phyloP scores from a whole-genome alignment of 2,113 vertebrate species.

The Sinocyclocheilus grahami region DNA sequence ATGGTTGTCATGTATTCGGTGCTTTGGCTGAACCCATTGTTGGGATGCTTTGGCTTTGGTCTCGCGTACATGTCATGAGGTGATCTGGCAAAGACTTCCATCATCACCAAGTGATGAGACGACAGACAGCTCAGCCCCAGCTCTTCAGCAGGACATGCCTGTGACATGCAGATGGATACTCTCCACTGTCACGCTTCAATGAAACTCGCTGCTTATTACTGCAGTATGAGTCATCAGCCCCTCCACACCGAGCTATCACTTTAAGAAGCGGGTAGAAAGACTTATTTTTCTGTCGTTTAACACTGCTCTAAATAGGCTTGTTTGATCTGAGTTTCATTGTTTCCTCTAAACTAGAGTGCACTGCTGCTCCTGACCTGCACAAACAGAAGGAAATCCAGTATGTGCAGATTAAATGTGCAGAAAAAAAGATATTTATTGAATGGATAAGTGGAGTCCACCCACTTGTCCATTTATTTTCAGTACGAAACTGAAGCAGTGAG shows the following conservation, averaged over 20 bases:
- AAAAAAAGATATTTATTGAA: not conserved
- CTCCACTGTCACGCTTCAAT: conserved; percentile 45
- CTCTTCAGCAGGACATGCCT: conserved; percentile 52
- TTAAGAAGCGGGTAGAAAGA: not conserved
- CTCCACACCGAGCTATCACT: conserved; percentile 14
- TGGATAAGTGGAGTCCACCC: not conserved
- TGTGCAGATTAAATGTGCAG: not conserved
- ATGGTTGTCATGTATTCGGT: conserved; percentile 63
- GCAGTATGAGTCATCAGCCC: conserved; percentile 55
- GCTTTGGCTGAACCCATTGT: conserved; percentile 61
- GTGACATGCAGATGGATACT: conserved; percentile 62
- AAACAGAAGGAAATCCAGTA: not conserved
- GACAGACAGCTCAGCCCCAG: conserved; percentile 47
- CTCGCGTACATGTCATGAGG: conserved; percentile 62
- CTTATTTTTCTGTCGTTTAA: not conserved
- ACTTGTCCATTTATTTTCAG: not conserved
- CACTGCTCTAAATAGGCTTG: not conserved
- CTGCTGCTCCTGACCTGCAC: not conserved
- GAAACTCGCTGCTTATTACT: conserved; percentile 34
- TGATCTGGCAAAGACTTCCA: conserved; percentile 49
- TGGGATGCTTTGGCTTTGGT: conserved; percentile 60
- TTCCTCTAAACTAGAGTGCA: not conserved
- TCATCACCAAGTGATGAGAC: conserved; percentile 60
- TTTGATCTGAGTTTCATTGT: not conserved
- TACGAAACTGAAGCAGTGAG: not conserved